Evolutionary conservation across 2,888 invertebrate species (phyloP), one percentile per base, ranked within the genome.

Genomic region (Pimpla rufipes): DNA sequence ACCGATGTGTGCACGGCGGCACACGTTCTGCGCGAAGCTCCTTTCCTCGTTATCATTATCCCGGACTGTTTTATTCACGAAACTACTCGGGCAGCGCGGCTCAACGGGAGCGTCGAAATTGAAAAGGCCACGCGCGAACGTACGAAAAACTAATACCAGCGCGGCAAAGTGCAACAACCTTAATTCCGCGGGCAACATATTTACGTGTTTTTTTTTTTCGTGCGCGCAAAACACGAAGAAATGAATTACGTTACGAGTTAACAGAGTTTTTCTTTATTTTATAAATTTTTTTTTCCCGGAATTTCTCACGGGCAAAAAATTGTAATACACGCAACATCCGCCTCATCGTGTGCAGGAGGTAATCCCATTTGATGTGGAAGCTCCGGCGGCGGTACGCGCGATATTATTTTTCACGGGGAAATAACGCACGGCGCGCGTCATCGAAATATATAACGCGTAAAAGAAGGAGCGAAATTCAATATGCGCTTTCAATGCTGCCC

Each of bases 11-110:
- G 47, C n/a, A 23, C n/a, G n/a, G 29, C 29, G n/a, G 29, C 2
- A 55, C 52, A 52, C n/a, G 42, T 21, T 21, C 37, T 23, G 6
- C 57, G 67, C n/a, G 55, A 42, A 66, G 67, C 66, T 47, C 62
- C 70, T n/a, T 35, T 5, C 16, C 71, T 75, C 79, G 59, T 83
- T 83, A 79, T 79, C 83, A 79, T 83, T 79, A 66, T 83, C 57
- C 79, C 35, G 70, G 79, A 70, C 66, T 42, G 18, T 83, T 83
- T 70, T 79, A 71, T 83, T 79, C 42, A 64, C n/a, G 18, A 70
- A 70, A 75, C 52, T 70, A 70, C 64, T 67, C 71, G 2, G 29
- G 16, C 37, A 55, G 6, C 47, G 6, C 47, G 64, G 45, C 74
- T 79, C 57, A 11, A 64, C 29, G 18, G 64, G 59, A 71, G 66